Base-by-base conservation (phyloP, 2,888 invertebrate genomes). In the Stenolophus ochropezus region DNA sequence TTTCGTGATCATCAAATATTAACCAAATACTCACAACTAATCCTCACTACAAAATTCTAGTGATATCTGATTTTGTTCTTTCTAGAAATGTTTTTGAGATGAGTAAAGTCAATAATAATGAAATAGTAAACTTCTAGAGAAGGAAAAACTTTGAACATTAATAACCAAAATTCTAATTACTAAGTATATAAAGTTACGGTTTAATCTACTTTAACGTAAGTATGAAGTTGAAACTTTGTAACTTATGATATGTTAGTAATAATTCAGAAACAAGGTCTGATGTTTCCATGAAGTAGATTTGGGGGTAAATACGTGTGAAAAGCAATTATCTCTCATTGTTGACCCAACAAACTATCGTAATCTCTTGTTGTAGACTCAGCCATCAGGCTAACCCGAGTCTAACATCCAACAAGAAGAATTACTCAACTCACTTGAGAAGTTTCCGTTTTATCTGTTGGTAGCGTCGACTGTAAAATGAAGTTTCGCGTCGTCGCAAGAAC, bases 301-400 rank as follows among this genome's bases (percentile, higher is more conserved):
- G 20, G 56, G 20, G 6, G 20, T 21, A 56, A 18, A 56, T 23
- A 61, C 23, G 61, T 14, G 61, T 61, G 61, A 61, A 61, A 69
- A 69, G 65, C 65, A 69, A 69, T 69, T 69, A 69, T 69, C 65
- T 33, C 6, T 6, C 20, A 69, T 33, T 69, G 65, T 69, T 69
- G 65, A 69, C 33, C 33, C 65, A 69, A 18, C 33, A 69, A 69
- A 27, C 65, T 69, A 69, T 21, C 20, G 18, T 69, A 69, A 69
- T 69, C 65, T 33, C 61, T 18, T 5, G 16, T 25, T 20, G 33
- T 69, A 69, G 16, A 33, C 65, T n/a, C 20, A 69, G 65, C 27
- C 27, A 33, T 16, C 27, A 69, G 27, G 18, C 33, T 33, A 16
- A 18, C 33, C 33, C 33, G 6, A 42, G 33, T 42, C 11, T 42